Evolutionary conservation across 2,113 vertebrate species (phyloP).

Genomic region (Narcine bancroftii): DNA sequence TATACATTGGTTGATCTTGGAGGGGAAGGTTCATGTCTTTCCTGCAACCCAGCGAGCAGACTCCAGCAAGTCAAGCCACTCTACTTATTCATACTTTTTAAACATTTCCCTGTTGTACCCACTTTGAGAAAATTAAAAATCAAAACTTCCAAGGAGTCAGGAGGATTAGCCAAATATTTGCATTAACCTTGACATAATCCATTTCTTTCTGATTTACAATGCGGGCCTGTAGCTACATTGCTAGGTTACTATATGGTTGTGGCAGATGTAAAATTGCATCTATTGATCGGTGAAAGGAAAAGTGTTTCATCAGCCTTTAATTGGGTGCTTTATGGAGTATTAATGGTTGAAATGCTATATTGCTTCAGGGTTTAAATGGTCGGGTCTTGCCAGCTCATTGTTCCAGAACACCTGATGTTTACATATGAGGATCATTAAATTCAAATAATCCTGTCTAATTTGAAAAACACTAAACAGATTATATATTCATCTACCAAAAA

Average conservation of each 20-base stretch:
- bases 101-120: neutral
- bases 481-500: slow-evolving; percentile 9
- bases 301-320: slow-evolving; percentile 33
- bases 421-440: slow-evolving; percentile 32
- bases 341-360: slow-evolving; percentile 29
- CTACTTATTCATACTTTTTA: neutral
- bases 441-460: slow-evolving; percentile 34
- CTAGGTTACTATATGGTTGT: slow-evolving; percentile 24
- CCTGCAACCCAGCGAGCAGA: neutral
- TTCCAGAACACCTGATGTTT: slow-evolving; percentile 34
- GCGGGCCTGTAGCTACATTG: slow-evolving; percentile 11
- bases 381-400: slow-evolving; percentile 1
- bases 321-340: slow-evolving; percentile 27
- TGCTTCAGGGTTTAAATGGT: neutral
- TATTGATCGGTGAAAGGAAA: slow-evolving; percentile 14
- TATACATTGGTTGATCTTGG: neutral
- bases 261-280: slow-evolving; percentile 34
- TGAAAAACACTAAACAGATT: slow-evolving; percentile 31
- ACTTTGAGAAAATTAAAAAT: neutral
- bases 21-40: neutral
- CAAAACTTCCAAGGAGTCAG: neutral
- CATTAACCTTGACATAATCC: slow-evolving; percentile 16
- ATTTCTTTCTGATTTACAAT: neutral
- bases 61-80: too few relatives aligned
- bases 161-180: neutral